Base-by-base conservation (phyloP, 2,113 vertebrate species). In the Epinephelus cyanopodus region DNA sequence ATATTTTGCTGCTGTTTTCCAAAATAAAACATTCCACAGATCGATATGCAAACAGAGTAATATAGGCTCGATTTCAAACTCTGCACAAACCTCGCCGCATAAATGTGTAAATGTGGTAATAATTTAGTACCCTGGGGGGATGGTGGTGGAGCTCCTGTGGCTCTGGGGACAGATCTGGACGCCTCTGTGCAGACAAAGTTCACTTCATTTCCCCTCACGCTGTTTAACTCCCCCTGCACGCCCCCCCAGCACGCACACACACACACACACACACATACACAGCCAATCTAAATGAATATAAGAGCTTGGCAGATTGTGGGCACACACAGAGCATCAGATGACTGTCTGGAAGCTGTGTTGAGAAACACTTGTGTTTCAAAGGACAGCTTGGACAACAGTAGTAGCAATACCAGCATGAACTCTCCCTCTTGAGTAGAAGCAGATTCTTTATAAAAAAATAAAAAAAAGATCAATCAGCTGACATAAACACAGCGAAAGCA, bases 91-190 rank as follows among this genome's bases (percentile, higher is more conserved):
- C 71, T 29, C 39, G 66, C 82, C 72, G 79, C 81, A 86, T 74
- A 71, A 78, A 85, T 87, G 81, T 85, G 85, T 87, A 68, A 90
- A 84, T 89, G 87, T 91, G 90, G 92, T 79, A 87, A 91, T 90
- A 69, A 87, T 87, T 87, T 81, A 76, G 58, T 52, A 21, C 54
- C 66, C 72, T 14, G 58, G 50, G 67, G 77, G 71, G 48, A 7
- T 25, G 64, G 81, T 53, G 84, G 87, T 84, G 79, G 81, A 68
- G 88, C 73, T 74, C 54, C 80, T 90, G 88, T 79, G 78, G 89
- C 89, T 92, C 77, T 82, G 75, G 79, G 81, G 89, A 89, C 85
- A 74, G 81, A 83, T 81, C 70, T 89, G 74, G 77, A 88, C 56
- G 74, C 83, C 86, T 89, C 82, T 83, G 81, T 67, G 76, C 74